Evolutionary conservation across 2,888 invertebrate genomes (phyloP).

Genomic region (Slavum lentiscoides): DNA sequence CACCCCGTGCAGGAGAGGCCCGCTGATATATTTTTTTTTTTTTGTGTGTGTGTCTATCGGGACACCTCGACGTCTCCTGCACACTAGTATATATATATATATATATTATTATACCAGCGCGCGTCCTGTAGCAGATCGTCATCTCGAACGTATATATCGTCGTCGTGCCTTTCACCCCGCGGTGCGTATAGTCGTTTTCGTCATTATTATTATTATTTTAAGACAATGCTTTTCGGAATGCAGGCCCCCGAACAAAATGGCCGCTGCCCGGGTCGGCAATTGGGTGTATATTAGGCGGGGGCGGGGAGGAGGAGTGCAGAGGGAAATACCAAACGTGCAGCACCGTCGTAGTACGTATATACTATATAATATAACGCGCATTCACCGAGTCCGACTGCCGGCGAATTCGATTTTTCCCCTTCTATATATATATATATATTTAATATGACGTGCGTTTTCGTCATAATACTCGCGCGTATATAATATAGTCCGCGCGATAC

Average conservation of each 20-base stretch:
- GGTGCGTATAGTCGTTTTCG: conserved; percentile 13
- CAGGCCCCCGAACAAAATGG: conserved; percentile 50
- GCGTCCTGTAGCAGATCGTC: conserved; percentile 5
- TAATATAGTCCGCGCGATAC: no score
- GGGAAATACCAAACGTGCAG: conserved; percentile 40
- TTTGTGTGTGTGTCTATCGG: background rate
- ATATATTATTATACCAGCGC: background rate
- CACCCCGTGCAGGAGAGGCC: background rate
- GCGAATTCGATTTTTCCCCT: conserved; percentile 44
- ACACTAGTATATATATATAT: background rate
- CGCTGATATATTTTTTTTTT: conserved; percentile 11
- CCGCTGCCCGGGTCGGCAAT: conserved; percentile 43
- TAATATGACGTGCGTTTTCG: background rate
- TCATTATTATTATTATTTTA: conserved; percentile 42
- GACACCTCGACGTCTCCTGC: background rate
- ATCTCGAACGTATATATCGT: conserved; percentile 20
- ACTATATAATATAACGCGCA: no score
- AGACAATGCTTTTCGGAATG: conserved; percentile 53
- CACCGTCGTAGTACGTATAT: background rate
- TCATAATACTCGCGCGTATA: no score
- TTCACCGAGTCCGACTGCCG: conserved; percentile 28
- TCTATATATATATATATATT: no score
- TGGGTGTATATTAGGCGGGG: conserved; percentile 40
- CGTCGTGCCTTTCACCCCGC: conserved; percentile 36
- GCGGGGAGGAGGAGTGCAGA: conserved; percentile 24